Evolutionary conservation across 2,888 invertebrate genomes (phyloP).

Genomic region (Tanytarsus gracilentus): DNA sequence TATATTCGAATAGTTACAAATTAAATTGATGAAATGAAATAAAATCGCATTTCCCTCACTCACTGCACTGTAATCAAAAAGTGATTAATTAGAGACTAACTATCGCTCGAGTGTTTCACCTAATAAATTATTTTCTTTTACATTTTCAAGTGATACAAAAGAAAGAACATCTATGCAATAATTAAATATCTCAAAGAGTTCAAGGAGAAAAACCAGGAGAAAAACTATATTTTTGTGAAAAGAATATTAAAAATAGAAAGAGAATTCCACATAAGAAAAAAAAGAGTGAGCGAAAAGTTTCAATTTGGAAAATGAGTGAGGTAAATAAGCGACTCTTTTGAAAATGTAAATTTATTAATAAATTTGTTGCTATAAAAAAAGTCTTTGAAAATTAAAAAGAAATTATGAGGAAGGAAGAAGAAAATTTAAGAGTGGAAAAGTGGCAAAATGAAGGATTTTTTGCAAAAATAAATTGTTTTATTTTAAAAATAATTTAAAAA

Average conservation of each 20-base stretch:
- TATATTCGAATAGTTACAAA: too few relatives aligned
- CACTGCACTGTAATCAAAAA: too few relatives aligned
- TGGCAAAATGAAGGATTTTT: too few relatives aligned
- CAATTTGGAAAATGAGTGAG: conserved; percentile 10
- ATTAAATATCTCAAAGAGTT: not conserved
- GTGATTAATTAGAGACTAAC: too few relatives aligned
- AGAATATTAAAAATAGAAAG: not conserved
- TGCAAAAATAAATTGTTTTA: too few relatives aligned
- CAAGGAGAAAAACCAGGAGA: not conserved
- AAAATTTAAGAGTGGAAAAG: too few relatives aligned
- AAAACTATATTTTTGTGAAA: not conserved
- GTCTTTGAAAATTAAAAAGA: too few relatives aligned
- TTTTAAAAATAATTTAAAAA: too few relatives aligned
- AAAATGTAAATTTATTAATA: not conserved
- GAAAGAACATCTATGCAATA: not conserved
- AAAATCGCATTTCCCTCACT: too few relatives aligned
- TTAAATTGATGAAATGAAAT: too few relatives aligned
- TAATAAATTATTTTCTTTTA: not conserved
- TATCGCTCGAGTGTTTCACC: not conserved
- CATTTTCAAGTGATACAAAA: not conserved
- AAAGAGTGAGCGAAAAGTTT: not conserved
- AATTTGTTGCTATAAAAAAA: too few relatives aligned
- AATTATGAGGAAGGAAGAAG: too few relatives aligned
- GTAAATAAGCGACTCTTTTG: conserved; percentile 1
- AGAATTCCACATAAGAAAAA: not conserved